Base-by-base conservation (phyloP, 2,113 vertebrate genomes). In the Mustela lutreola region DNA sequence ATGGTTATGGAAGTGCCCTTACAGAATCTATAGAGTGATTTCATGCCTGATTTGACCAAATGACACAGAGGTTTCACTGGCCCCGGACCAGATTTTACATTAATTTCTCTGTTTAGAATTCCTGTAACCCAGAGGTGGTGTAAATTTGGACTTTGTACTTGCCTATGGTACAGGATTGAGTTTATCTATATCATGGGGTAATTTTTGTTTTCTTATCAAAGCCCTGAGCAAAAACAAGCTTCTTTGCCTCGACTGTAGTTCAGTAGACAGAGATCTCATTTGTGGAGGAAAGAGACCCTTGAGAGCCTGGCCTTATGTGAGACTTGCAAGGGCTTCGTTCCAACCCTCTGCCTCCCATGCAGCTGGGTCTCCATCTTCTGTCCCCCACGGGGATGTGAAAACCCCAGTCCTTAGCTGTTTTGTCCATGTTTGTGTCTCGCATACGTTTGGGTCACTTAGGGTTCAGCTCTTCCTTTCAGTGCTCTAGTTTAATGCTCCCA, bases 61-160 rank as follows among this genome's bases (percentile, higher is more conserved):
- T 0, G 12, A 24, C 21, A 12, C 6, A 39, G 67, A 73, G 11
- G 2, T 50, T 39, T 24, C 58, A n/a, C 33, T 71, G 60, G n/a
- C 58, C 39, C 33, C 28, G 5, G 39, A 12, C 36, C 62, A 58
- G 26, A 11, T 83, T 91, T 97, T 65, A 70, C 39, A 53, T 90
- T 79, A 84, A 70, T 63, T 73, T 84, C 48, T 58, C 67, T 8
- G 42, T 60, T 86, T 75, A 81, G 39, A n/a, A 65, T 83, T 78
- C 45, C 36, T 73, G n/a, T 19, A 93, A 62, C 16, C 31, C 24
- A 22, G 8, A n/a, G 11, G 10, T 76, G 26, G 1, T 45, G 0
- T 83, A 65, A 42, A 86, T 93, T 86, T 92, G 18, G 12, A 86
- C 78, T 79, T 92, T 18, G 16, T 56, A 36, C 48, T 71, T 89